Evolutionary conservation across 2,888 invertebrate species (phyloP).

Genomic region (Brassicogethes aeneus): DNA sequence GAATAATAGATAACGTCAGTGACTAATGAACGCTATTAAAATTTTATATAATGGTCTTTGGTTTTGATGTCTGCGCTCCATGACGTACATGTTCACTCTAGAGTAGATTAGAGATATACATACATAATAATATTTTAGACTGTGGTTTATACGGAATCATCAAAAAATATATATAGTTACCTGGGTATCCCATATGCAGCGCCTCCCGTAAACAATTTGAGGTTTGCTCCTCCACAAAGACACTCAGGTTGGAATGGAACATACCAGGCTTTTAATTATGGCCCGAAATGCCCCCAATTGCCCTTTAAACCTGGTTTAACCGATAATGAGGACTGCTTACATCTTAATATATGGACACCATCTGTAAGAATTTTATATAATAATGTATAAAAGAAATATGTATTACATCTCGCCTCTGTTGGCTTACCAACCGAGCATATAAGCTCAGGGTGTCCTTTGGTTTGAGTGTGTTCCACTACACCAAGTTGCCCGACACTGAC

Average conservation of each 20-base stretch:
- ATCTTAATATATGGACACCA: slow-evolving; percentile 83
- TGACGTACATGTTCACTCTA: too few relatives aligned
- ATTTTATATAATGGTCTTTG: neutral
- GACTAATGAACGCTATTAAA: neutral
- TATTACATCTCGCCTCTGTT: neutral
- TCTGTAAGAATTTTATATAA: slow-evolving; percentile 43
- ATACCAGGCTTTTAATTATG: slow-evolving; percentile 59
- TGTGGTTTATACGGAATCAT: slow-evolving; percentile 55
- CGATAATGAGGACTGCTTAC: slow-evolving; percentile 76
- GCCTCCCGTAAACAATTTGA: slow-evolving; percentile 60
- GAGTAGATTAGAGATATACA: too few relatives aligned
- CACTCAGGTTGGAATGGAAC: slow-evolving; percentile 66
- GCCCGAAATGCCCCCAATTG: slow-evolving; percentile 60
- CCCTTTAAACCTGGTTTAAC: slow-evolving; percentile 29
- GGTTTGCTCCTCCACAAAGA: slow-evolving; percentile 66
- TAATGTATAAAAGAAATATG: neutral
- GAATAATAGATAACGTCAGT: too few relatives aligned
- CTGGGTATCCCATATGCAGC: slow-evolving; percentile 75
- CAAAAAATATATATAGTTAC: slow-evolving; percentile 57
- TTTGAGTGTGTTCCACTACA: too few relatives aligned
- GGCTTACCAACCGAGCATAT: too few relatives aligned
- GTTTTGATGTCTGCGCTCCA: too few relatives aligned
- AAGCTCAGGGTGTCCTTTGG: too few relatives aligned
- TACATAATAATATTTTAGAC: slow-evolving; percentile 42
- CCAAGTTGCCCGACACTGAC: too few relatives aligned